A percentile compares a stretch with the other conserved stretches of the same genome.
These are phyloP conservation scores for Clarias platycephalus DNA, from an alignment of 2,797 vertebrate genomes.

Conservation along the genomic window DNA sequence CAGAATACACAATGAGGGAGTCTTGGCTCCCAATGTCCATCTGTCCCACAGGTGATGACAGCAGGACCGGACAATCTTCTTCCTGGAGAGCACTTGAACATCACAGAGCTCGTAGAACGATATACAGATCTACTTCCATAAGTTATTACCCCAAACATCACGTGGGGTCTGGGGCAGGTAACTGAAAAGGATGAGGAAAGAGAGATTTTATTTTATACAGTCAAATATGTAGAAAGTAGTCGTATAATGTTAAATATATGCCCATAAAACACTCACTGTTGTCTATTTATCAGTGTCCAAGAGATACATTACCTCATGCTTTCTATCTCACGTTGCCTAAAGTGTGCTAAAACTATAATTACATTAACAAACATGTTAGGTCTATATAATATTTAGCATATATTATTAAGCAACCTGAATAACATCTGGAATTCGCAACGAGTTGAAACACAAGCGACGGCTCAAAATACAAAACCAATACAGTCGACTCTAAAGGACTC, in stretches of 20 bases:
- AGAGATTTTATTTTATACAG: neutral
- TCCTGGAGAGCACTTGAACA: conserved; percentile 50
- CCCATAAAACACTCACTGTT: too few species aligned
- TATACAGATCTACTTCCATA: neutral
- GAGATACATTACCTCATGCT: too few species aligned
- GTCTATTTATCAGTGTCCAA: too few species aligned
- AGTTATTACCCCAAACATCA: conserved; percentile 50
- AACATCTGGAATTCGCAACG: too few species aligned
- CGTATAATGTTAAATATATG: neutral
- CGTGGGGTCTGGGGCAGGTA: conserved; percentile 58
- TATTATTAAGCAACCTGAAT: too few species aligned
- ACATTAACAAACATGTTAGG: too few species aligned
- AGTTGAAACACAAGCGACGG: too few species aligned
- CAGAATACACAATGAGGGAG: conserved; percentile 59
- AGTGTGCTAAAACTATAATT: too few species aligned
- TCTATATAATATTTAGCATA: too few species aligned
- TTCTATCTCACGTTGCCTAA: too few species aligned
- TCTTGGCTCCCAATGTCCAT: conserved; percentile 62
- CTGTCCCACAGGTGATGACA: conserved; percentile 39
- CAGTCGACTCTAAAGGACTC: too few species aligned
- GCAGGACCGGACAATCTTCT: conserved; percentile 4
- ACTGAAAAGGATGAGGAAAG: conserved; percentile 49
- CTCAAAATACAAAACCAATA: neutral
- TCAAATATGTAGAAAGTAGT: neutral
- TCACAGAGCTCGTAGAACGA: conserved; percentile 34